Base-by-base conservation (phyloP, 2,113 vertebrate species). In the Garra rufa region DNA sequence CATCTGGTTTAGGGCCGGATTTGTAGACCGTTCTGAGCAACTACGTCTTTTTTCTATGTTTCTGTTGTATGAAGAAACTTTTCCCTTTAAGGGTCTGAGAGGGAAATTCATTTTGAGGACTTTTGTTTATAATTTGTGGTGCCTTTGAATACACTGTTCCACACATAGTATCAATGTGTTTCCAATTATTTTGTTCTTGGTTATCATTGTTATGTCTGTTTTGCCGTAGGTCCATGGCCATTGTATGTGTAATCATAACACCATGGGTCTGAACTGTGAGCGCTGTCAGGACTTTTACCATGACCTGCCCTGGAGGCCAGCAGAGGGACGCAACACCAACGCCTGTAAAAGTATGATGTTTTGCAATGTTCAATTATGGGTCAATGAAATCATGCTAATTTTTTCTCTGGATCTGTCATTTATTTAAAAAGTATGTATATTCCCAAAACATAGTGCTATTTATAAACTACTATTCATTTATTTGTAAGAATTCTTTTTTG, bases 171-270 rank as follows among this genome's bases (percentile, higher is more conserved):
- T 75, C 24, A 48, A 9, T 50, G 28, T 46, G 11, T 9, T 75
- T 50, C 19, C 1, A 50, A 15, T 26, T 28, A 24, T 50, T 50
- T 75, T 41, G 4, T 17, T 46, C n/a, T 86, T 24, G 26, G 6
- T 81, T 69, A 67, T 76, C 21, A 17, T 52, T 81, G 19, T 83
- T 69, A 48, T 81, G 30, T 50, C 34, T 55, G n/a, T 83, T 81
- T 71, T 63, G 77, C 89, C 76, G 15, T 86, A 99, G 98, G 98
- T 99, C 65, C 97, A 99, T 0, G 98, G 98, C 3, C 97, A 97
- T 89, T 99, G 98, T 90, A 96, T 98, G 96, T 99, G 98, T 88
- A 96, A 97, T 84, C 98, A 99, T 91, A 97, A 99, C 89, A 99
- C 98, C 1, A 97, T 95, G 91, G 98, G 98, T 59, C 91, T 99